Evolutionary conservation across 2,888 invertebrate species (phyloP).

Genomic region (Drosophila siamana): DNA sequence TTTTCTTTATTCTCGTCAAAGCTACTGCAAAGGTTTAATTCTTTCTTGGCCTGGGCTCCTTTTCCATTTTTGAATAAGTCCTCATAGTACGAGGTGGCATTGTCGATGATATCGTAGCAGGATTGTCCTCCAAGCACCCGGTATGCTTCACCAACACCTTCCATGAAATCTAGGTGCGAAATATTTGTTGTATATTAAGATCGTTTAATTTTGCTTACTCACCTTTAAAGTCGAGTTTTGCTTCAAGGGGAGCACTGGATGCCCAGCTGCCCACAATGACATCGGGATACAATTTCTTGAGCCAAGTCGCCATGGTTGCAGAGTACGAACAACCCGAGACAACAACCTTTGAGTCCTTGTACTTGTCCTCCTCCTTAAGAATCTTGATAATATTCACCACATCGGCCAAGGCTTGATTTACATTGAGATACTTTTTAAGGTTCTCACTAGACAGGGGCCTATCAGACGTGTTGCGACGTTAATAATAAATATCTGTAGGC

Average conservation of each 20-base stretch:
- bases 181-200: not conserved
- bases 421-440: conserved; percentile 87
- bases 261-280: conserved; percentile 87
- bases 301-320: conserved; percentile 89
- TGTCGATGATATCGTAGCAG: conserved; percentile 71
- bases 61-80: conserved; percentile 50
- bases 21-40: conserved; percentile 67
- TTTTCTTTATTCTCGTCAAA: conserved; percentile 58
- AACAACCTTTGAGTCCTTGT: conserved; percentile 84
- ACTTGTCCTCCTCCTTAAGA: conserved; percentile 58
- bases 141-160: conserved; percentile 70
- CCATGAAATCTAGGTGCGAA: conserved; percentile 65
- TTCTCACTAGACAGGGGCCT: conserved; percentile 82
- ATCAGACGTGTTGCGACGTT: not conserved
- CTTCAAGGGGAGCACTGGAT: conserved; percentile 88
- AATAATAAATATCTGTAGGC: conserved; percentile 11
- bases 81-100: conserved; percentile 62
- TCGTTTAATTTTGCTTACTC: not conserved
- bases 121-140: conserved; percentile 59
- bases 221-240: conserved; percentile 87
- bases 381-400: conserved; percentile 87
- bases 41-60: conserved; percentile 47
- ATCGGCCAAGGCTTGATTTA: conserved; percentile 89
- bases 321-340: conserved; percentile 89
- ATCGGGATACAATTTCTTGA: conserved; percentile 88